phyloP scores from a whole-genome alignment of 1,140 invertebrate species.

The Macrobrachium rosenbergii region DNA sequence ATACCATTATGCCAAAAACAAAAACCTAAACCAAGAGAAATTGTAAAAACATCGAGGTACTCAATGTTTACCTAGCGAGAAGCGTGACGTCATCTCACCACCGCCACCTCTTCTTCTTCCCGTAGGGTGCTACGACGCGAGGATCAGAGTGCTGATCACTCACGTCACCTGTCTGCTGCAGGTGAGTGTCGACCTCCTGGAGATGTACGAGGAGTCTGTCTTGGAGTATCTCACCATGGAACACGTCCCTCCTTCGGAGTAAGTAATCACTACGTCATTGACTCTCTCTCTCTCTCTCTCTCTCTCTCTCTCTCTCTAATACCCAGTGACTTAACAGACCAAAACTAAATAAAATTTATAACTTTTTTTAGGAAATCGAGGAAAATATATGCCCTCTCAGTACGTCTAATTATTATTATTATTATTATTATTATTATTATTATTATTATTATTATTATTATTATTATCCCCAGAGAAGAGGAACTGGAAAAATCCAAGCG shows the following conservation, averaged over 20 bases:
- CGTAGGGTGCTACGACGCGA: constrained; percentile 78
- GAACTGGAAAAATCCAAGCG: constrained; percentile 71
- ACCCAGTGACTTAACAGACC: too few relatives aligned
- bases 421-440: background rate
- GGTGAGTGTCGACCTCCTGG: constrained; percentile 74
- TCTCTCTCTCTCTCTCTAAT: constrained; percentile 1
- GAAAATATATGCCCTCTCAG: too few relatives aligned
- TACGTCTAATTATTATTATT: background rate
- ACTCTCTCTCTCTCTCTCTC: background rate
- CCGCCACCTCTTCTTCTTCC: constrained; percentile 1
- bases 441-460: background rate
- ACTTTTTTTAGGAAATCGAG: too few relatives aligned
- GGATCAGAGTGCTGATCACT: constrained; percentile 76
- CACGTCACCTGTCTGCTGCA: constrained; percentile 74
- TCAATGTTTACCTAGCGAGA: background rate
- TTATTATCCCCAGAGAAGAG: constrained; percentile 65
- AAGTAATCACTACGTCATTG: constrained; percentile 46
- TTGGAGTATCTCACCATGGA: constrained; percentile 71
- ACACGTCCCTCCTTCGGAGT: constrained; percentile 69
- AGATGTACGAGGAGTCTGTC: constrained; percentile 70
- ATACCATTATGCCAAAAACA: too few relatives aligned
- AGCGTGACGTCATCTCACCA: background rate
- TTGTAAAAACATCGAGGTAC: background rate
- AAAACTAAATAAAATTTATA: too few relatives aligned
- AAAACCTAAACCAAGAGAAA: background rate